Evolutionary conservation across 2,113 vertebrate species (phyloP), one percentile per base, ranked within the genome.

Genomic region (Cochlearius cochlearius): DNA sequence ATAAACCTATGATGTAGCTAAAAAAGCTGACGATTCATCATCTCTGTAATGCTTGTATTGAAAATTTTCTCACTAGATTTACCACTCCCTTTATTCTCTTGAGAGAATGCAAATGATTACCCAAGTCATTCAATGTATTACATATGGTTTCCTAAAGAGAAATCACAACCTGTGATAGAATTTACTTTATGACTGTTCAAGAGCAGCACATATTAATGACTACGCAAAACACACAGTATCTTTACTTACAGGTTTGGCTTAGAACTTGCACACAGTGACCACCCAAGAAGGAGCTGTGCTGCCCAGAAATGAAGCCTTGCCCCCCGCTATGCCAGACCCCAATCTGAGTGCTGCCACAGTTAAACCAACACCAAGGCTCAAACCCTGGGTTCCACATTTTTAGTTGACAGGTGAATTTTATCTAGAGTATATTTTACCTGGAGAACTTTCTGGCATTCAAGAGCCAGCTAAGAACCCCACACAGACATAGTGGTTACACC

Each of bases 201-300:
- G 49, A 79, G 36, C 34, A 68, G 43, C 16, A 29, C 2, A 5
- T 36, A 52, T 18, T 58, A 75, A 58, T 5, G 7, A 41, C 16
- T 10, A 50, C 0, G 1, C 29, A 58, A 92, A 86, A 58, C 22
- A 66, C 38, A 60, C 11, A 6, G 3, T 21, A 47, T 34, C 20
- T 68, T 78, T n/a, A 36, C 43, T 63, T 53, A 52, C 1, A 14
- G 15, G 21, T 69, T 62, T 68, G 49, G 18, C 67, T 52, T 63
- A 10, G 18, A 88, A 73, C 29, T 56, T 63, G 32, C 26, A 56
- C 12, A 12, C 18, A 52, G 18, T 3, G 6, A 83, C 18, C 53
- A 62, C 29, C 20, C 2, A 2, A 22, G 32, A 30, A 73, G 10
- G 16, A 68, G 49, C 21, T 41, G 45, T 0, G 0, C 0, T 38